Conservation (phyloP, 2,888 invertebrate genomes). For the Lasioglossum leucozonium region DNA sequence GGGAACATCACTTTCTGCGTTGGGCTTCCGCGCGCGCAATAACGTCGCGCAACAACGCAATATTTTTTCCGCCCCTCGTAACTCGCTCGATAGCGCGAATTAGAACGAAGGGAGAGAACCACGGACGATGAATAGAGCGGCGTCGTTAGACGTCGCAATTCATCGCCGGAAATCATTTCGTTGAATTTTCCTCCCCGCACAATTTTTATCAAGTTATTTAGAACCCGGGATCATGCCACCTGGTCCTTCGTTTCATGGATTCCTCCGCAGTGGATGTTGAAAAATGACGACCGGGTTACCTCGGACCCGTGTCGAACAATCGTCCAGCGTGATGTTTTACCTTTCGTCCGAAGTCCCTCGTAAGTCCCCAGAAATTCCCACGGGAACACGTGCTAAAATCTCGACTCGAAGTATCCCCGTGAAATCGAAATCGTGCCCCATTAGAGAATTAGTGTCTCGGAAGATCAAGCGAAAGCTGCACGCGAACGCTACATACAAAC, state of each 20-base stretch:
- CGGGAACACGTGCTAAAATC: not conserved
- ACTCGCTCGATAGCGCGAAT: constrained; percentile 12
- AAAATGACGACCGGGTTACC: not conserved
- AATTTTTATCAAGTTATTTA: not conserved
- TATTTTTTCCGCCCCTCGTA: constrained; percentile 15
- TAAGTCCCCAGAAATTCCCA: not conserved
- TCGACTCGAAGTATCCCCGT: not conserved
- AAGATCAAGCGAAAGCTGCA: not conserved
- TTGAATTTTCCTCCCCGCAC: not conserved
- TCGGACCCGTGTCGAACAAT: no score
- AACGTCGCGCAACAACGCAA: constrained; percentile 28
- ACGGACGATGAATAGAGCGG: not conserved
- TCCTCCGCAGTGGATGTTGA: not conserved
- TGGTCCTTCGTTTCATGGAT: not conserved
- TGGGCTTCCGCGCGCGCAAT: constrained; percentile 14
- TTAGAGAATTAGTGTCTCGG: not conserved
- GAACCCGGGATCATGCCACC: not conserved
- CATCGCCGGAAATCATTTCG: not conserved
- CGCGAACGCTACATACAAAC: not conserved
- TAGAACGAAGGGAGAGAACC: not conserved
- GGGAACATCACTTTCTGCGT: constrained; percentile 6
- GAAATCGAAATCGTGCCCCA: not conserved
- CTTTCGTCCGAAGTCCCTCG: not conserved
- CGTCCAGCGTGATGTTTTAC: not conserved
- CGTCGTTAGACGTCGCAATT: not conserved